A percentile compares a stretch with the other conserved stretches of the same genome.
phyloP scores from a whole-genome alignment of 2,888 invertebrate genomes.

The Gerris lacustris region DNA sequence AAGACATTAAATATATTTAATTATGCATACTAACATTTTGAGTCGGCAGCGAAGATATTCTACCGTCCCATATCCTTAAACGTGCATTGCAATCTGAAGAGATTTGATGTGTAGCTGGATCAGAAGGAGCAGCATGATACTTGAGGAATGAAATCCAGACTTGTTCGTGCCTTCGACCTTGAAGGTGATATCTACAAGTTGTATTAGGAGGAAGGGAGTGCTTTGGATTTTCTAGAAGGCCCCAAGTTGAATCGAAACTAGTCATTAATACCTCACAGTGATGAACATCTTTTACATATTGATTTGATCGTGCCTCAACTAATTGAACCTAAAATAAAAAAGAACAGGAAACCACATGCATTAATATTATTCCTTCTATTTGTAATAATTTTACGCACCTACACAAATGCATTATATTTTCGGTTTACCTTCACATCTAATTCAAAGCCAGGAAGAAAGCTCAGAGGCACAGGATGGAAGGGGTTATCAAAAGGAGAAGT shows the following conservation, averaged over 20 bases:
- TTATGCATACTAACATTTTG: slow-evolving; percentile 27
- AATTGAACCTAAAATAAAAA: slow-evolving; percentile 48
- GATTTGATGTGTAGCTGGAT: slow-evolving; percentile 49
- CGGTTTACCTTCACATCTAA: slow-evolving; percentile 58
- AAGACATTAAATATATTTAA: neutral
- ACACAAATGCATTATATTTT: too few relatives aligned
- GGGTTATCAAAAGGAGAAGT: slow-evolving; percentile 72
- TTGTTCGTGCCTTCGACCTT: slow-evolving; percentile 60
- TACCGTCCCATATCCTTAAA: slow-evolving; percentile 63
- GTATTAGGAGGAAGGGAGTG: slow-evolving; percentile 71
- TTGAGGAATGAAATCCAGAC: slow-evolving; percentile 76
- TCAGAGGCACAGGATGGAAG: slow-evolving; percentile 63
- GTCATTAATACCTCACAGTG: slow-evolving; percentile 65
- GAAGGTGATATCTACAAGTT: slow-evolving; percentile 53
- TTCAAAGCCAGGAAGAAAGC: slow-evolving; percentile 68
- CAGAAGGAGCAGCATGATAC: slow-evolving; percentile 60
- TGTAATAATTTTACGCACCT: too few relatives aligned
- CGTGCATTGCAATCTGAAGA: slow-evolving; percentile 60
- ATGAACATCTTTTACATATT: slow-evolving; percentile 58
- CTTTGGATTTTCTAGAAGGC: slow-evolving; percentile 58
- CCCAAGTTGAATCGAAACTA: slow-evolving; percentile 60
- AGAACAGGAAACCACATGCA: slow-evolving; percentile 7
- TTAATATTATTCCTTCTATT: neutral
- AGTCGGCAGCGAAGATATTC: slow-evolving; percentile 39
- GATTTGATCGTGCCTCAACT: slow-evolving; percentile 62